Evolutionary conservation across 2,888 invertebrate species (phyloP), one percentile per base, ranked within the genome.

Genomic region (Pediacus dermestoides): DNA sequence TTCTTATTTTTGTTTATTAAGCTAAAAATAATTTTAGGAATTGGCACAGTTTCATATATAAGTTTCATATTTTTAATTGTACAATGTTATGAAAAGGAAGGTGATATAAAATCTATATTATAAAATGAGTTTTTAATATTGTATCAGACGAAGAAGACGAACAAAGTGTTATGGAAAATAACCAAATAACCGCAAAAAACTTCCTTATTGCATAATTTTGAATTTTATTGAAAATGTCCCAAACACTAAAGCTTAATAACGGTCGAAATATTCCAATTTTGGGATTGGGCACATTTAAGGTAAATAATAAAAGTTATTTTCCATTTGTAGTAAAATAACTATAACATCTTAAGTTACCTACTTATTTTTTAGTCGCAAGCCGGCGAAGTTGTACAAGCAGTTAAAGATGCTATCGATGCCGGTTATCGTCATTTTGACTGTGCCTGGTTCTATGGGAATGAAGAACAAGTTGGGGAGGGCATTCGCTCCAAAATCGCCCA

Each of bases 381-480:
- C 9, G 64, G 66, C 0, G 58, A 77, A 22, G 59, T 69, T 0
- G 57, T 56, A 1, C 60, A 72, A 31, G 64, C 76, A 2, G 63
- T 78, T 0, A 61, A 64, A 50, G 73, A 72, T 63, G 81, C 80
- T 1, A 73, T 82, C 16, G 75, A 78, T 43, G 71, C 71, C 2
- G 82, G 82, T 0, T 82, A 81, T 60, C 68, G 81, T 1, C 80
- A 80, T 52, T 73, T 83, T 9, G 82, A 83, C 57, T 78, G 80
- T 4, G 82, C 82, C 1, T 71, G 73, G 30, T 64, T 72, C n/a
- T 82, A 82, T 56, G 72, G 68, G 1, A 76, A 77, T 35, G 78
- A 78, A 58, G 57, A 58, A 3, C 72, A 78, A 58, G 74, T 81
- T 1, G 80, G 80, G 0, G 66, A 67, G 37, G 62, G 50, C 8